Percentiles rank a stretch among this genome's conserved stretches.
Conservation (phyloP, 2,888 invertebrate genomes). For the Dusona sp. region DNA sequence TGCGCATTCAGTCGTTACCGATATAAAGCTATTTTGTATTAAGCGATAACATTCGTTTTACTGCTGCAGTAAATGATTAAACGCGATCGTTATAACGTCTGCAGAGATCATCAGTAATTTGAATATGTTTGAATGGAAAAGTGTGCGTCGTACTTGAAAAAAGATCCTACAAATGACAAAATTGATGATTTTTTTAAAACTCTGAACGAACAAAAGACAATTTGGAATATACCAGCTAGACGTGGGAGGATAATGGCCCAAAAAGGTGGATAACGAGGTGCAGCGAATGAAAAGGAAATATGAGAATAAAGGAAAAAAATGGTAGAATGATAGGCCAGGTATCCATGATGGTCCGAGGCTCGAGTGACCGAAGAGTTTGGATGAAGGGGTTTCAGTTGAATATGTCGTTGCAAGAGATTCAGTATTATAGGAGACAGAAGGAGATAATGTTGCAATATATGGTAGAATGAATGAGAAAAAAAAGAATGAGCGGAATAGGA, state of each 20-base stretch:
- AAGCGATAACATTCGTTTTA: constrained; percentile 10
- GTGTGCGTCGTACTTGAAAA: background rate
- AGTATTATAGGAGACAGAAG: constrained; percentile 28
- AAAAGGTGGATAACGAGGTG: constrained; percentile 15
- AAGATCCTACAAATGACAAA: background rate
- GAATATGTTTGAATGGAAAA: background rate
- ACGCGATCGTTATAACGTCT: background rate
- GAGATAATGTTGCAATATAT: constrained; percentile 55
- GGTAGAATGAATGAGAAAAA: constrained; percentile 34
- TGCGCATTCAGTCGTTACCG: background rate
- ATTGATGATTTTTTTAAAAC: constrained; percentile 1
- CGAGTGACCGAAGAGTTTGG: constrained; percentile 48
- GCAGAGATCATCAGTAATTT: background rate
- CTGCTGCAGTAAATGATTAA: background rate
- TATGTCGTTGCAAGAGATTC: constrained; percentile 41
- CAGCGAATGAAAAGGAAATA: constrained; percentile 31
- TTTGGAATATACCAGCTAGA: constrained; percentile 10
- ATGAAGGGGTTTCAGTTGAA: constrained; percentile 43
- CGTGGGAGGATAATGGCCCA: constrained; percentile 22
- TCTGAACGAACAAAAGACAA: background rate
- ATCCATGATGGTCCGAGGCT: constrained; percentile 31
- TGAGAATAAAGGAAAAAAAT: constrained; percentile 42
- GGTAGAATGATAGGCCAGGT: constrained; percentile 19
- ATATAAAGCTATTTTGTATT: constrained; percentile 27
- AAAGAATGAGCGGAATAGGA: constrained; percentile 24